Conservation (phyloP, 2,797 vertebrate species). For the Falco peregrinus region DNA sequence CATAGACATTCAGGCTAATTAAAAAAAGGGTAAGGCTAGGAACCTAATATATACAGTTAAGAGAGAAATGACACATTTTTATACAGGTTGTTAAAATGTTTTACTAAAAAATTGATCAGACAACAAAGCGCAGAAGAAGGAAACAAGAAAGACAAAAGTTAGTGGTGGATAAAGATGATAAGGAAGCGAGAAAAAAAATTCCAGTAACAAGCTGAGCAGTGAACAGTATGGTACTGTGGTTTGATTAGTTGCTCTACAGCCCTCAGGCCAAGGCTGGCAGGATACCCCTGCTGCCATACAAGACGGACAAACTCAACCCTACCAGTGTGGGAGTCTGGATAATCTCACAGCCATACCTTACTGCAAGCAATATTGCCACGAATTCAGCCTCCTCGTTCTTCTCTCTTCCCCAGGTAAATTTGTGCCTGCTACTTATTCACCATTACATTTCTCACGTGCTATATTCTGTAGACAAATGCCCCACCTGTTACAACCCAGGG, state of each 20-base stretch:
- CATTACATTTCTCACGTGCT: background rate
- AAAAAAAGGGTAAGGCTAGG: background rate
- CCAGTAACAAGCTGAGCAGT: background rate
- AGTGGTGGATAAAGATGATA: background rate
- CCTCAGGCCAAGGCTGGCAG: background rate
- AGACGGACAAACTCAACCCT: background rate
- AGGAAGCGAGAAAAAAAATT: background rate
- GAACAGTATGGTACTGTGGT: background rate
- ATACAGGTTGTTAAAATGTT: background rate
- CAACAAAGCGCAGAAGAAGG: background rate
- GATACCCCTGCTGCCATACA: background rate
- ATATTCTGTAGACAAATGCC: background rate
- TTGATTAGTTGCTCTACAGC: background rate
- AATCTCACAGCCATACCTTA: background rate
- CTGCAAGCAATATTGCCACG: background rate
- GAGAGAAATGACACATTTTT: background rate
- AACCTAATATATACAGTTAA: background rate
- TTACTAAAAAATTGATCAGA: background rate
- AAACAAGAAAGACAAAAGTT: background rate
- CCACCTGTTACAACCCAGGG: background rate
- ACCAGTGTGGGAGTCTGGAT: accelerated
- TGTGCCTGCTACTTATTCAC: background rate
- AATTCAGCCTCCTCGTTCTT: background rate
- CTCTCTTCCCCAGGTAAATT: background rate
- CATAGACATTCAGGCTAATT: background rate